Percentiles rank a stretch among this genome's conserved stretches.
Evolutionary conservation across 2,888 invertebrate species (phyloP).

Genomic region (Tiliacea citrago): DNA sequence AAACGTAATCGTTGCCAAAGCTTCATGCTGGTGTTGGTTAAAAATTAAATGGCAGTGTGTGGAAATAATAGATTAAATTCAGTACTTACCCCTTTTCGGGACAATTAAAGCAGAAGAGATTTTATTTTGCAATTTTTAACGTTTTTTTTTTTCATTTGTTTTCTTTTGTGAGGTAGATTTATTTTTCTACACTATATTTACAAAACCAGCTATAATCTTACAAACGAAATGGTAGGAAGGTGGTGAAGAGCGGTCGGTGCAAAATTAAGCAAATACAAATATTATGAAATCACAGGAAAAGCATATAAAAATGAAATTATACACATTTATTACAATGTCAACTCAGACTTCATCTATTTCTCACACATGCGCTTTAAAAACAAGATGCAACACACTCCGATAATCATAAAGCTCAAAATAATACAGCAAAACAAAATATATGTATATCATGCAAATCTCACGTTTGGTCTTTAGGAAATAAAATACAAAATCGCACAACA

Average conservation of each 20-base stretch:
- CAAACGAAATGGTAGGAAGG: conserved; percentile 70
- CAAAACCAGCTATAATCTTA: conserved; percentile 47
- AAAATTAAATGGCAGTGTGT: conserved; percentile 67
- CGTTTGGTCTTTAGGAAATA: conserved; percentile 90
- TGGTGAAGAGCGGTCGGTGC: conserved; percentile 83
- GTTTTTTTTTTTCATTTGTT: conserved; percentile 27
- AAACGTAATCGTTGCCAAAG: conserved; percentile 76
- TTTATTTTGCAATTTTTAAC: conserved; percentile 35
- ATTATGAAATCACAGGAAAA: conserved; percentile 90
- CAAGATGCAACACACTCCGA: conserved; percentile 81
- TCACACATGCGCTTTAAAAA: conserved; percentile 89
- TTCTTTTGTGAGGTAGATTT: conserved; percentile 18
- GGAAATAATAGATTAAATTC: conserved; percentile 51
- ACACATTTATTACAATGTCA: conserved; percentile 65
- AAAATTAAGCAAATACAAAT: conserved; percentile 88
- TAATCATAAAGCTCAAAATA: conserved; percentile 79
- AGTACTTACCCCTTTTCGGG: conserved; percentile 66
- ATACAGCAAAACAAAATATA: conserved; percentile 82
- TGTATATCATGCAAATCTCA: conserved; percentile 87
- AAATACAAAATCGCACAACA: conserved; percentile 76
- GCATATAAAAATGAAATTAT: conserved; percentile 78
- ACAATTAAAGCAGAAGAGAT: conserved; percentile 26
- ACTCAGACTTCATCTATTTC: conserved; percentile 81
- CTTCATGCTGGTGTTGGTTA: conserved; percentile 72
- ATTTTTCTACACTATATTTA: conserved; percentile 42